Evolutionary conservation across 2,888 invertebrate species (phyloP).

Genomic region (Chrysotoxum bicinctum): DNA sequence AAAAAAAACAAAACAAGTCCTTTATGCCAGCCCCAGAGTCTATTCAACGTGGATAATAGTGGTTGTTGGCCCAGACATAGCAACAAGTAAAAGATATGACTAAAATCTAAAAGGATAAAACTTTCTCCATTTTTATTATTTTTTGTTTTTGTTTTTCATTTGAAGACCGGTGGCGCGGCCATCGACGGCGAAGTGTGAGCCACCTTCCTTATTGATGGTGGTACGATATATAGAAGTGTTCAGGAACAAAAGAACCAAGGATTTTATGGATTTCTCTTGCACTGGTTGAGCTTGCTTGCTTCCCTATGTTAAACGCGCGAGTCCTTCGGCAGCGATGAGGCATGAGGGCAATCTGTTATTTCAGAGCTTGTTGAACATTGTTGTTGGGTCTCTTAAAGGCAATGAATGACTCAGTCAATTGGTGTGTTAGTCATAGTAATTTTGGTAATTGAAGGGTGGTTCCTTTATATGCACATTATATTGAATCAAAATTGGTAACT

Average conservation of each 20-base stretch:
- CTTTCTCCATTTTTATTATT: background rate
- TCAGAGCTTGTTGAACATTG: background rate
- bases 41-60: background rate
- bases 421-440: conserved; percentile 69
- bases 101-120: conserved; percentile 54
- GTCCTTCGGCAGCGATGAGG: conserved; percentile 5
- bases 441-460: conserved; percentile 64
- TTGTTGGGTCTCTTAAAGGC: conserved; percentile 41
- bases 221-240: background rate
- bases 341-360: conserved; percentile 18
- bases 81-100: conserved; percentile 67
- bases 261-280: conserved; percentile 28
- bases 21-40: background rate
- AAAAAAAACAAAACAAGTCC: background rate
- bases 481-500: background rate
- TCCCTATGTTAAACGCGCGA: conserved; percentile 1
- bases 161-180: background rate
- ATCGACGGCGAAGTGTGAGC: background rate
- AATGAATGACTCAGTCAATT: conserved; percentile 69
- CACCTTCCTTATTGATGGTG: conserved; percentile 42
- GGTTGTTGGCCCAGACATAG: conserved; percentile 48
- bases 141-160: background rate
- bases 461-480: background rate
- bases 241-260: conserved; percentile 1
- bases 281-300: conserved; percentile 13